phyloP scores from a whole-genome alignment of 2,113 vertebrate genomes.

The Orthochromis malagaraziensis region DNA sequence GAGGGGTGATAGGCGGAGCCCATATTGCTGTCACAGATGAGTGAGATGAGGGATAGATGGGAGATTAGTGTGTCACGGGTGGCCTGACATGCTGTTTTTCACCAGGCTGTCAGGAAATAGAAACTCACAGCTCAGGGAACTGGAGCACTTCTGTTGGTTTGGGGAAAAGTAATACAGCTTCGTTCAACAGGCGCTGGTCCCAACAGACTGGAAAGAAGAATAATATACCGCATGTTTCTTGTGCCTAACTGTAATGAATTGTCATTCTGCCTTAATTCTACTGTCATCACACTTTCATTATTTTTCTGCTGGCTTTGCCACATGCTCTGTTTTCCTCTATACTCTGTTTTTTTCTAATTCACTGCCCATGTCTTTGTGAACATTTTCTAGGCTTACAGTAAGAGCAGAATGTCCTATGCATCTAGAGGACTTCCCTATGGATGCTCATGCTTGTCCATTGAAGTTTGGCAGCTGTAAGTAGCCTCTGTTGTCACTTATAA shows the following conservation, averaged over 20 bases:
- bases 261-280: neutral
- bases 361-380: neutral
- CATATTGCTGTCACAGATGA: constrained; percentile 64
- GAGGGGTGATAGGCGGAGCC: constrained; percentile 17
- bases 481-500: neutral
- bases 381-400: constrained; percentile 70
- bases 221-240: neutral
- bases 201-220: neutral
- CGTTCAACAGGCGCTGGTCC: neutral
- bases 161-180: neutral
- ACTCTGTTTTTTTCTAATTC: neutral
- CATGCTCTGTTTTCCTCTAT: neutral
- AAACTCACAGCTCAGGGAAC: constrained; percentile 31
- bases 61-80: constrained; percentile 62
- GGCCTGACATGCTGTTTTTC: constrained; percentile 54
- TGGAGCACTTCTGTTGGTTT: constrained; percentile 20
- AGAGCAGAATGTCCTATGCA: constrained; percentile 81
- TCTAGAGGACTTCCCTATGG: constrained; percentile 80
- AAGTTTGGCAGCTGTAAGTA: constrained; percentile 82
- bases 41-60: constrained; percentile 62
- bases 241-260: neutral
- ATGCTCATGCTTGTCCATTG: constrained; percentile 78
- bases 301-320: neutral
- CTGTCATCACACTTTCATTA: neutral
- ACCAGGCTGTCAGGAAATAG: constrained; percentile 56